Evolutionary conservation across 2,113 vertebrate genomes (phyloP).

Genomic region (Puntigrus tetrazona): DNA sequence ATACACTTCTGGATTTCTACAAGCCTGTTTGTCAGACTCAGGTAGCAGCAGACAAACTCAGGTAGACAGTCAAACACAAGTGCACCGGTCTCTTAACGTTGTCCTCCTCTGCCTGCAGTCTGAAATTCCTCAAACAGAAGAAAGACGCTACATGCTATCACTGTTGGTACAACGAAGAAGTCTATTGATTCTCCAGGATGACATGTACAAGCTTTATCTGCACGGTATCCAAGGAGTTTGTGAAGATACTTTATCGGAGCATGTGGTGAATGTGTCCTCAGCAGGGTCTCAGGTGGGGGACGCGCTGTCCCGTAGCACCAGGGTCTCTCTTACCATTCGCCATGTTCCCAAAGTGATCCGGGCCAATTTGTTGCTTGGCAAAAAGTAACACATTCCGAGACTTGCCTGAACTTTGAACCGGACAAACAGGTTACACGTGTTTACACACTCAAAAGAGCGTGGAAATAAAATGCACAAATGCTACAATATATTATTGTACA

Average conservation of each 20-base stretch:
- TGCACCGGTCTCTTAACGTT: not conserved
- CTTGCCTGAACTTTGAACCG: conserved; percentile 17
- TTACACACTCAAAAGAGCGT: not conserved
- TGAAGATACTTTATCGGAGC: conserved; percentile 71
- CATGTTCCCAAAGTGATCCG: conserved; percentile 85
- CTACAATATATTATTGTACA: conserved; percentile 25
- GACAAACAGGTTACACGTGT: not conserved
- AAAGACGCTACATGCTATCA: conserved; percentile 76
- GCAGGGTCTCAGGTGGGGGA: conserved; percentile 64
- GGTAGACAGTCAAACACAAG: not conserved
- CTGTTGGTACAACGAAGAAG: conserved; percentile 81
- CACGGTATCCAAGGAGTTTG: conserved; percentile 76
- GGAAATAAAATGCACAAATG: not conserved
- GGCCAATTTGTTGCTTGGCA: conserved; percentile 74
- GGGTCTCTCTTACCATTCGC: conserved; percentile 87
- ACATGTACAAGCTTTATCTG: conserved; percentile 80
- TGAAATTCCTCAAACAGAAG: conserved; percentile 67
- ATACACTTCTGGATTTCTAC: conserved; percentile 87
- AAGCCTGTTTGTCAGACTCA: conserved; percentile 66
- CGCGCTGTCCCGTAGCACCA: conserved; percentile 74
- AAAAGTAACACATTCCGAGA: conserved; percentile 57
- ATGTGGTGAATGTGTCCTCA: conserved; percentile 72
- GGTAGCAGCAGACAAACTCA: conserved; percentile 27
- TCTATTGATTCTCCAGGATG: conserved; percentile 81
- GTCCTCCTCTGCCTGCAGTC: conserved; percentile 33